phyloP scores from a whole-genome alignment of 2,113 vertebrate species.

The Urocynchramus pylzowi region DNA sequence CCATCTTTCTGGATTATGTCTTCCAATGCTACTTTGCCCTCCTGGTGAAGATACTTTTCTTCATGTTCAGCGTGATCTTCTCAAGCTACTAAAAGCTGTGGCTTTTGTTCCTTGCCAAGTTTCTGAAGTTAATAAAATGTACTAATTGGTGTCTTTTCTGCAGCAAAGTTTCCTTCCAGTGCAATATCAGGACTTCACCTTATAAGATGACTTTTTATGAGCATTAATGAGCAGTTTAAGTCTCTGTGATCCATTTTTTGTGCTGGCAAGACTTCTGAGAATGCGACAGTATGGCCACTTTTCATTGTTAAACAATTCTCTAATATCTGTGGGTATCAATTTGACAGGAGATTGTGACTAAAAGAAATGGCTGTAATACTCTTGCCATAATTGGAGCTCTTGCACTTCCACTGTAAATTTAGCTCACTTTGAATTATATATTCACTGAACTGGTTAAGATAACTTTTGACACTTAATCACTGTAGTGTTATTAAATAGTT shows the following conservation, averaged over 20 bases:
- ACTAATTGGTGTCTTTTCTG: neutral
- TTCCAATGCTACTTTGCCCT: neutral
- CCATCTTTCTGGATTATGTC: neutral
- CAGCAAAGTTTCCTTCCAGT: neutral
- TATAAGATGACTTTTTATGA: neutral
- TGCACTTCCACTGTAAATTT: conserved; percentile 4
- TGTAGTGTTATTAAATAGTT: conserved; percentile 26
- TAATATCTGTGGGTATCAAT: neutral
- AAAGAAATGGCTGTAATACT: neutral
- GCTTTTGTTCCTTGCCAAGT: neutral
- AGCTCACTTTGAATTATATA: neutral
- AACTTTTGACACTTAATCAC: neutral
- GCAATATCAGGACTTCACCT: neutral
- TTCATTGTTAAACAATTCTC: neutral
- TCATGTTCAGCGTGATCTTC: neutral
- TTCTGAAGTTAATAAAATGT: neutral
- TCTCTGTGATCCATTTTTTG: neutral
- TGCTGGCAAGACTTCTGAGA: neutral
- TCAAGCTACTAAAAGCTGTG: neutral
- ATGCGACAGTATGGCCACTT: neutral
- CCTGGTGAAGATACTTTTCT: neutral
- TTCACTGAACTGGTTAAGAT: neutral
- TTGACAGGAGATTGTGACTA: neutral
- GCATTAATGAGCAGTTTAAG: neutral
- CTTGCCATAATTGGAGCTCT: neutral